phyloP scores from a whole-genome alignment of 2,113 vertebrate genomes.

The Coptodon rendalli region DNA sequence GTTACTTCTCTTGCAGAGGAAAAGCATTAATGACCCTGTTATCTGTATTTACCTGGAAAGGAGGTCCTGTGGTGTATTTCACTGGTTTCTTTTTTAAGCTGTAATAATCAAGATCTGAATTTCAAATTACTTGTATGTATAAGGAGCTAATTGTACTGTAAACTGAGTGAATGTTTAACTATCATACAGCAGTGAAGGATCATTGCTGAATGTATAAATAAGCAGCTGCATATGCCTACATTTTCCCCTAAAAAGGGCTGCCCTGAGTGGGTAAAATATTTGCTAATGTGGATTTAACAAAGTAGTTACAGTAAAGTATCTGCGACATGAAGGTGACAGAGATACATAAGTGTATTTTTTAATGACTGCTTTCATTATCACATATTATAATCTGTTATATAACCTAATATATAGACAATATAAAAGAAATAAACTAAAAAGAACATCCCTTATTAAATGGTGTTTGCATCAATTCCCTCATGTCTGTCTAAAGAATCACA shows the following conservation, averaged over 20 bases:
- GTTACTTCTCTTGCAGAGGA: not conserved
- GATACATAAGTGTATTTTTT: not conserved
- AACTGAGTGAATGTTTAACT: not conserved
- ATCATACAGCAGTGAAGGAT: not conserved
- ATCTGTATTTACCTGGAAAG: not conserved
- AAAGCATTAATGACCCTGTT: not conserved
- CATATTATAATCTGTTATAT: not conserved
- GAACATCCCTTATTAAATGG: not conserved
- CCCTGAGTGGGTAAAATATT: not conserved
- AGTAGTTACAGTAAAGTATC: not conserved
- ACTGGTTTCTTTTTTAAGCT: not conserved
- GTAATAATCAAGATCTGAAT: not conserved
- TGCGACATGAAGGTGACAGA: not conserved
- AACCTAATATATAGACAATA: not conserved
- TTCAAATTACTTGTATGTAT: not conserved
- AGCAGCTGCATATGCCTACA: not conserved
- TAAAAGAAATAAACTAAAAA: not conserved
- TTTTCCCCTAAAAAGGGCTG: not conserved
- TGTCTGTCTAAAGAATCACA: not conserved
- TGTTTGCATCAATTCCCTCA: not conserved
- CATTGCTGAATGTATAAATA: not conserved
- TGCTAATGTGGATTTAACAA: not conserved
- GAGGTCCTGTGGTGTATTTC: not conserved
- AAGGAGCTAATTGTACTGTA: not conserved
- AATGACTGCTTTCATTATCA: not conserved